Conservation (phyloP, 2,888 invertebrate species). For the Epicampocera succincta region DNA sequence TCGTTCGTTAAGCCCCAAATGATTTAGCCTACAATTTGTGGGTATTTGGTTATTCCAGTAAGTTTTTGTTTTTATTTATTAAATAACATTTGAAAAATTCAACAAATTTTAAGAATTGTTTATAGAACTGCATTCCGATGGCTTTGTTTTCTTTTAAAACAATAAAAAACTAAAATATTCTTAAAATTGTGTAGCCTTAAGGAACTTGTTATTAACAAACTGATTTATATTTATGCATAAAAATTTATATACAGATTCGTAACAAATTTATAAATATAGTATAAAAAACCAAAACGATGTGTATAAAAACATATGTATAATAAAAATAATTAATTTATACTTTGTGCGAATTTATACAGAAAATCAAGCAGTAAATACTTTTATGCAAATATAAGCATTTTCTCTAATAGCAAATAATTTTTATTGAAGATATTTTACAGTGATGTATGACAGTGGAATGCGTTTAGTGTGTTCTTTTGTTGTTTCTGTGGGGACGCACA, state of each 20-base stretch:
- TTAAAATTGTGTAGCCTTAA: conserved; percentile 2
- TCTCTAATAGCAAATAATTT: no score
- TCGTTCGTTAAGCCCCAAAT: not conserved
- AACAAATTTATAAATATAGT: not conserved
- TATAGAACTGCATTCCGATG: not conserved
- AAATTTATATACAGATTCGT: no score
- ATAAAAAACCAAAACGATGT: not conserved
- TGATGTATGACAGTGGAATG: no score
- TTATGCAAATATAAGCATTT: no score
- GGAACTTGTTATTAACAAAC: conserved; percentile 17
- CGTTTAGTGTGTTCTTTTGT: no score
- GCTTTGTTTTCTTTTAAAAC: conserved; percentile 8
- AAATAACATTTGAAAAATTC: conserved; percentile 2
- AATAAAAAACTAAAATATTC: not conserved
- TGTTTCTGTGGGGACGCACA: no score
- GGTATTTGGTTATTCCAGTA: conserved; percentile 2
- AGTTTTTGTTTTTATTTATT: not conserved
- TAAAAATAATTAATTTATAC: no score
- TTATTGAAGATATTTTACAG: no score
- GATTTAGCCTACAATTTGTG: not conserved
- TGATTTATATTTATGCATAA: not conserved
- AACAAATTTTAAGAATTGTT: not conserved
- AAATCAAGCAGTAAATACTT: no score
- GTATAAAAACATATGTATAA: no score
- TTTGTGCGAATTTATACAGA: no score